phyloP scores from a whole-genome alignment of 2,113 vertebrate species.

The Nycticryphes semicollaris region DNA sequence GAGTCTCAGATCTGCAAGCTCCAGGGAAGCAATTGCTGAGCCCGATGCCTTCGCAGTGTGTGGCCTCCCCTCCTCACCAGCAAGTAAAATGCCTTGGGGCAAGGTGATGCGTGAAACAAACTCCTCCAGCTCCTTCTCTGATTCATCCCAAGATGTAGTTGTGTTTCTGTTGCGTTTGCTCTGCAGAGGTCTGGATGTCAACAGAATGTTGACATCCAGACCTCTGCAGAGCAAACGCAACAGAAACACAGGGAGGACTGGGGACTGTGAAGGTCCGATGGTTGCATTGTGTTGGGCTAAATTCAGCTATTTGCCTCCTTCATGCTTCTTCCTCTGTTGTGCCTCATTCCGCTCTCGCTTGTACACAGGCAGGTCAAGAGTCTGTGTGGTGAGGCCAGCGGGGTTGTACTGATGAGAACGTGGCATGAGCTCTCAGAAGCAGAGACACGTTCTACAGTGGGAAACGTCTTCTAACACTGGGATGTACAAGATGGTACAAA shows the following conservation, averaged over 20 bases:
- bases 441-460: background rate
- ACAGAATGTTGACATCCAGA: background rate
- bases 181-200: no score
- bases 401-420: no score
- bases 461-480: no score
- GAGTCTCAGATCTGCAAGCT: background rate
- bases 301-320: background rate
- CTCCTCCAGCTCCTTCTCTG: background rate
- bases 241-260: background rate
- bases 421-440: no score
- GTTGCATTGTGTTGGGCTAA: background rate
- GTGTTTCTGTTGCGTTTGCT: background rate
- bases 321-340: background rate
- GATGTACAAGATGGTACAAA: background rate
- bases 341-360: background rate
- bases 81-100: background rate
- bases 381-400: background rate
- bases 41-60: fast-evolving
- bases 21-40: background rate
- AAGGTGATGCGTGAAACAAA: background rate
- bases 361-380: background rate
- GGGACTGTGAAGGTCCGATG: background rate
- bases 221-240: background rate
- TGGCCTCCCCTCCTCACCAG: background rate
- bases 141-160: background rate